phyloP scores from a whole-genome alignment of 2,888 invertebrate genomes.

The Spatulosminthurus flaviceps region DNA sequence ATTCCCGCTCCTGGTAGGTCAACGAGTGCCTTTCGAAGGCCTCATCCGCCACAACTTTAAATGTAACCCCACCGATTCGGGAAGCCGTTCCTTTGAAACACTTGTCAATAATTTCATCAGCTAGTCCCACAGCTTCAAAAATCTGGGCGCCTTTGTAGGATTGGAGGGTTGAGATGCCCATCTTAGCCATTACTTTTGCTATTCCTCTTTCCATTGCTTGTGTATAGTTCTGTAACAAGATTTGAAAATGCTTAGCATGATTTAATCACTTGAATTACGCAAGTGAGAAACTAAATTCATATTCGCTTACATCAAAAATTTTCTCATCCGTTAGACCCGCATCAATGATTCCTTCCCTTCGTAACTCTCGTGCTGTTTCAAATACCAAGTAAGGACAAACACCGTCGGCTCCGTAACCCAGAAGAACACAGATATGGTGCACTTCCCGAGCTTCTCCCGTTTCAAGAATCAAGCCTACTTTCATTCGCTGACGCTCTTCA shows the following conservation, averaged over 20 bases:
- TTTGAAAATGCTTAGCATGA: no score
- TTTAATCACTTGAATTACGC: no score
- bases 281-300: slow-evolving; percentile 33
- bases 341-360: slow-evolving; percentile 86
- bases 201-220: slow-evolving; percentile 91
- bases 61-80: slow-evolving; percentile 86
- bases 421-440: slow-evolving; percentile 75
- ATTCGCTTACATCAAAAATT: slow-evolving; percentile 74
- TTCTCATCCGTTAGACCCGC: slow-evolving; percentile 78
- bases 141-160: slow-evolving; percentile 99
- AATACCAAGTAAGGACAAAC: slow-evolving; percentile 97
- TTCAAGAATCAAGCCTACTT: slow-evolving; percentile 92
- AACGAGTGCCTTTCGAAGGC: slow-evolving; percentile 82
- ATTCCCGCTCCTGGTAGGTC: slow-evolving; percentile 75
- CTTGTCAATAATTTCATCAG: slow-evolving; percentile 89
- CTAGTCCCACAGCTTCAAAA: slow-evolving; percentile 96
- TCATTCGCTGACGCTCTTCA: slow-evolving; percentile 93
- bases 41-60: slow-evolving; percentile 88
- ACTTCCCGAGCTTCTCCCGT: slow-evolving; percentile 91
- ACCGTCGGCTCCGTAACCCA: slow-evolving; percentile 97
- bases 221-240: slow-evolving; percentile 75
- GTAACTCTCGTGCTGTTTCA: slow-evolving; percentile 86
- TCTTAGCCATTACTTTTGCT: slow-evolving; percentile 97
- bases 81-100: slow-evolving; percentile 86
- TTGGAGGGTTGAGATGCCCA: slow-evolving; percentile 98